Evolutionary conservation across 2,888 invertebrate genomes (phyloP).

Genomic region (Drosophila meridionalis): DNA sequence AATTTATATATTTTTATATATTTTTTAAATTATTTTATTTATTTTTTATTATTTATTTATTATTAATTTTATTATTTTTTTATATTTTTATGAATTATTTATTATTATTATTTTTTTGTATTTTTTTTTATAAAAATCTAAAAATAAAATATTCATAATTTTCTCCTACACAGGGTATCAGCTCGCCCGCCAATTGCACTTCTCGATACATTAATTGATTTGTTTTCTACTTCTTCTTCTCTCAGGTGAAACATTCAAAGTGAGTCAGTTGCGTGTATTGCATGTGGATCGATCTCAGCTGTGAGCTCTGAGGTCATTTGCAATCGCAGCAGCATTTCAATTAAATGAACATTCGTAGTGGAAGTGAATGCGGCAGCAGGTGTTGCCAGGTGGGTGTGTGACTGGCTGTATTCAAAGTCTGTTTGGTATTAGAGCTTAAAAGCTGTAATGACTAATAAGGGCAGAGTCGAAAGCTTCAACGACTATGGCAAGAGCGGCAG

Average conservation of each 20-base stretch:
- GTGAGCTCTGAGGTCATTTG: conserved; percentile 40
- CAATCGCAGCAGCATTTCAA: conserved; percentile 33
- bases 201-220: conserved; percentile 29
- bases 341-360: conserved; percentile 38
- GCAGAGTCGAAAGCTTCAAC: conserved; percentile 33
- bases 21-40: too few relatives aligned
- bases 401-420: conserved; percentile 21
- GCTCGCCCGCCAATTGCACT: not conserved
- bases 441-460: conserved; percentile 50
- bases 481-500: conserved; percentile 22
- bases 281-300: conserved; percentile 37
- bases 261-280: conserved; percentile 52
- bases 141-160: not conserved
- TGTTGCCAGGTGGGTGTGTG: conserved; percentile 24
- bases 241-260: conserved; percentile 44
- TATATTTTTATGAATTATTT: too few relatives aligned
- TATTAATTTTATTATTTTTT: not conserved
- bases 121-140: not conserved
- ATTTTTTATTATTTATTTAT: not conserved
- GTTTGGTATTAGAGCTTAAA: conserved; percentile 14
- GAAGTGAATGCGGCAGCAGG: conserved; percentile 42
- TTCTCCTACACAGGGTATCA: conserved; percentile 4
- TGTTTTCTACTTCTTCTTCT: conserved; percentile 16
- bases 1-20: too few relatives aligned
- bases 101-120: too few relatives aligned